These are phyloP conservation scores for Nemotelus nigrinus DNA, from an alignment of 2,888 invertebrate species.

Conservation along the genomic window DNA sequence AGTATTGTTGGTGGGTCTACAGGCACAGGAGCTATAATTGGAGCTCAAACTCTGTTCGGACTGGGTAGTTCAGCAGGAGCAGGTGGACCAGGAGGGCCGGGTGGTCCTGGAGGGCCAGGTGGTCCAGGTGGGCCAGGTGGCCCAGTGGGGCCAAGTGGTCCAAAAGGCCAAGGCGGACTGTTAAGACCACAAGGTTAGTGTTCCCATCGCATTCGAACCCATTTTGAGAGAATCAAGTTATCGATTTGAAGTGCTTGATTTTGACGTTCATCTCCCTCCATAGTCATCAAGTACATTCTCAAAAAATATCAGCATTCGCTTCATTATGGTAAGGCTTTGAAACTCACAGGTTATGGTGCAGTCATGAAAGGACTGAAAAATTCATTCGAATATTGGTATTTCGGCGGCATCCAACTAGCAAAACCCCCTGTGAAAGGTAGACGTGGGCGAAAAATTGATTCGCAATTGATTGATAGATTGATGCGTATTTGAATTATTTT, in stretches of 20 bases:
- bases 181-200: constrained; percentile 57
- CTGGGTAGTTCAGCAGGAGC: constrained; percentile 55
- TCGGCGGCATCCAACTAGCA: too few species aligned
- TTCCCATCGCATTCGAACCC: neutral
- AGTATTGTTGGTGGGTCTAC: constrained; percentile 46
- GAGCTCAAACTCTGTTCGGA: constrained; percentile 55
- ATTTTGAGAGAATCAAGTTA: too few species aligned
- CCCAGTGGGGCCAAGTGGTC: constrained; percentile 60
- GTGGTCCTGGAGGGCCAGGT: constrained; percentile 54
- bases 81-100: constrained; percentile 58
- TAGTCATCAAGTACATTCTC: too few species aligned
- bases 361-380: constrained; percentile 53
- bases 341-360: neutral
- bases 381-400: too few species aligned
- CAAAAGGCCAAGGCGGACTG: constrained; percentile 62
- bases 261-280: too few species aligned
- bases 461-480: too few species aligned
- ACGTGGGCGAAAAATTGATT: too few species aligned
- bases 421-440: too few species aligned
- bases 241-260: too few species aligned
- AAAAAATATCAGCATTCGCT: neutral
- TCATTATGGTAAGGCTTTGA: constrained; percentile 39
- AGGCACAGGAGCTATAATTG: constrained; percentile 57
- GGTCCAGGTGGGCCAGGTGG: constrained; percentile 52
- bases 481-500: too few species aligned